These are phyloP conservation scores for Drosophila siamana DNA, from an alignment of 2,888 invertebrate species.

Conservation along the genomic window DNA sequence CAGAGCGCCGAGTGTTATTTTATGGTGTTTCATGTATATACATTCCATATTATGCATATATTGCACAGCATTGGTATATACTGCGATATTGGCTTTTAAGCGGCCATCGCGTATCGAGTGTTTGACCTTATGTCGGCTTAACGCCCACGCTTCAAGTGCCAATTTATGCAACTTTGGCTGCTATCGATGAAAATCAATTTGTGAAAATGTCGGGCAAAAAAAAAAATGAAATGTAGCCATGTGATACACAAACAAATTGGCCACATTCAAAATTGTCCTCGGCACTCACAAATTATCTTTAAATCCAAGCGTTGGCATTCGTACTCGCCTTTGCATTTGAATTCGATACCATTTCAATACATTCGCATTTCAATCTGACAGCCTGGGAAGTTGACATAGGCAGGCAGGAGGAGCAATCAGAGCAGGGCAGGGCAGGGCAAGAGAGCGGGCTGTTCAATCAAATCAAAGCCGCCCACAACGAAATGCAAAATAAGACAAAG, in stretches of 20 bases:
- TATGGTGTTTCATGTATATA: conserved; percentile 21
- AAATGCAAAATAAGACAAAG: conserved; percentile 72
- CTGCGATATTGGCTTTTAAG: conserved; percentile 54
- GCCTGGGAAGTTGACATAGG: conserved; percentile 64
- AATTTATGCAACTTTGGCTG: conserved; percentile 61
- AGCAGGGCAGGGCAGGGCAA: conserved; percentile 23
- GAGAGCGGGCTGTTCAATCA: conserved; percentile 70
- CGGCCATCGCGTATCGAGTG: conserved; percentile 49
- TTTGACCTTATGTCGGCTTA: conserved; percentile 52
- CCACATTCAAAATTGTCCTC: conserved; percentile 38
- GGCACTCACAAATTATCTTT: conserved; percentile 56
- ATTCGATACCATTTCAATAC: conserved; percentile 25
- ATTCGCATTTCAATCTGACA: conserved; percentile 56
- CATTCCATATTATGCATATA: not conserved
- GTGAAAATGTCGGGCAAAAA: conserved; percentile 35
- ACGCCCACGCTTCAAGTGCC: conserved; percentile 53
- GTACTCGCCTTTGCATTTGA: not conserved
- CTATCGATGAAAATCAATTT: conserved; percentile 74
- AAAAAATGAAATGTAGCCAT: conserved; percentile 4
- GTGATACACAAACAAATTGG: conserved; percentile 55
- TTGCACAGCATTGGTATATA: conserved; percentile 2
- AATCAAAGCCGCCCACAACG: conserved; percentile 59
- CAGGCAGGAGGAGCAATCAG: too few species aligned
- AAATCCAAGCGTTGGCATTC: conserved; percentile 42
- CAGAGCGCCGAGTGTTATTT: conserved; percentile 36